Evolutionary conservation across 2,888 invertebrate genomes (phyloP).

Genomic region (Caenorhabditis drosophilae): DNA sequence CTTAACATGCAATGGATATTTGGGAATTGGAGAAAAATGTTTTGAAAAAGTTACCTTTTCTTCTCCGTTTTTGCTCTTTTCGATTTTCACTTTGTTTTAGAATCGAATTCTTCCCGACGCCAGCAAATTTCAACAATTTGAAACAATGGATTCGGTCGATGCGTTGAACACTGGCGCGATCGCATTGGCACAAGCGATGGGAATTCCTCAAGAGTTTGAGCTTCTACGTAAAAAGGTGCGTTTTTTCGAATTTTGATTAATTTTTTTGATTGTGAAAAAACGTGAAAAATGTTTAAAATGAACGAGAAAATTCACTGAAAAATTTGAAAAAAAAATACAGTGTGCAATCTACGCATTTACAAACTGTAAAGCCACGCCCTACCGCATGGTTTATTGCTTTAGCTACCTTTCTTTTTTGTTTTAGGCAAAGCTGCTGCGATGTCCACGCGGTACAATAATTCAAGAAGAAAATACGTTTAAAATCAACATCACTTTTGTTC

Average conservation of each 20-base stretch:
- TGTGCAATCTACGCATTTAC: too few relatives aligned
- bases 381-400: too few relatives aligned
- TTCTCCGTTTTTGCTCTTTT: not conserved
- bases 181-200: slow-evolving; percentile 22
- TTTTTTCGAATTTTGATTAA: too few relatives aligned
- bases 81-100: slow-evolving; percentile 1
- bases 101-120: slow-evolving; percentile 12
- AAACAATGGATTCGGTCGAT: not conserved
- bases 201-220: slow-evolving; percentile 14
- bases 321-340: too few relatives aligned
- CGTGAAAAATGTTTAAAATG: too few relatives aligned
- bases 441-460: slow-evolving; percentile 16
- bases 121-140: not conserved
- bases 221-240: too few relatives aligned
- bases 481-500: slow-evolving; percentile 27
- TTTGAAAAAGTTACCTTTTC: slow-evolving; percentile 13
- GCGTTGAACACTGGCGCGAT: slow-evolving; percentile 2
- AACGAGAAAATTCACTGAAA: too few relatives aligned
- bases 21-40: slow-evolving; percentile 37
- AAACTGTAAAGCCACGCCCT: too few relatives aligned
- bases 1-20: slow-evolving; percentile 23
- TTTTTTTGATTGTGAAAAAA: too few relatives aligned
- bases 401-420: too few relatives aligned
- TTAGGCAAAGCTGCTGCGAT: too few relatives aligned
- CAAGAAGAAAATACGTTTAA: slow-evolving; percentile 32